Conservation (phyloP, 2,113 vertebrate species). For the Xiphorhynchus elegans region DNA sequence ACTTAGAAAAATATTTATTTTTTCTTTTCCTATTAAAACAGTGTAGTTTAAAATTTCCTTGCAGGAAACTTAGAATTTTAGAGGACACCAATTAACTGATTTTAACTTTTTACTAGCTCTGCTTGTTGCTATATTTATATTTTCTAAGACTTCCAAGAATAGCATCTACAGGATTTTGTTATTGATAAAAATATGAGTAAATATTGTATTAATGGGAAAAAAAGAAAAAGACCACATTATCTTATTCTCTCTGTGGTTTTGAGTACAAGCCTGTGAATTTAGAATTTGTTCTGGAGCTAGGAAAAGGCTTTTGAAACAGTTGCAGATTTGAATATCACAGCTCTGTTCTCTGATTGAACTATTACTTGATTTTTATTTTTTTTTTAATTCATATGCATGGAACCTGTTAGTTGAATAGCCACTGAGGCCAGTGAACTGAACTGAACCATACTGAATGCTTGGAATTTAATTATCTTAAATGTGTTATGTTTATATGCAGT, state of each 20-base stretch:
- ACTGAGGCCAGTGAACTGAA: not conserved
- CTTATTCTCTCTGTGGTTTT: not conserved
- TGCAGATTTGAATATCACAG: not conserved
- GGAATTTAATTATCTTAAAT: constrained; percentile 23
- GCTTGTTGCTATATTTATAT: not conserved
- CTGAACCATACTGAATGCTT: constrained; percentile 3
- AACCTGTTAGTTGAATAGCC: not conserved
- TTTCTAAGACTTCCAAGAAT: not conserved
- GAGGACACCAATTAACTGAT: not conserved
- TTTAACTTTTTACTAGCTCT: not conserved
- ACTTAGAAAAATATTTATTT: not conserved
- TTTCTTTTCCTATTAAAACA: not conserved
- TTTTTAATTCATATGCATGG: not conserved
- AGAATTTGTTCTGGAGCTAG: not conserved
- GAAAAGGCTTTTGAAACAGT: not conserved
- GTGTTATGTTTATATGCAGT: not conserved
- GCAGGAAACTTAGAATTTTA: not conserved
- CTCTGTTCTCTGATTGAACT: not conserved
- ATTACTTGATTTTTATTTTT: not conserved
- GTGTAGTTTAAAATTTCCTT: not conserved
- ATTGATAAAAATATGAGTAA: not conserved
- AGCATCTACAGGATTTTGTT: not conserved
- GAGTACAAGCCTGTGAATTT: not conserved
- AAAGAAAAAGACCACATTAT: not conserved
- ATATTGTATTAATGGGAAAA: accelerated